Percentiles rank a stretch among this genome's conserved stretches.
Evolutionary conservation across 1,140 invertebrate species (phyloP).

Genomic region (Teleopsis dalmanni): DNA sequence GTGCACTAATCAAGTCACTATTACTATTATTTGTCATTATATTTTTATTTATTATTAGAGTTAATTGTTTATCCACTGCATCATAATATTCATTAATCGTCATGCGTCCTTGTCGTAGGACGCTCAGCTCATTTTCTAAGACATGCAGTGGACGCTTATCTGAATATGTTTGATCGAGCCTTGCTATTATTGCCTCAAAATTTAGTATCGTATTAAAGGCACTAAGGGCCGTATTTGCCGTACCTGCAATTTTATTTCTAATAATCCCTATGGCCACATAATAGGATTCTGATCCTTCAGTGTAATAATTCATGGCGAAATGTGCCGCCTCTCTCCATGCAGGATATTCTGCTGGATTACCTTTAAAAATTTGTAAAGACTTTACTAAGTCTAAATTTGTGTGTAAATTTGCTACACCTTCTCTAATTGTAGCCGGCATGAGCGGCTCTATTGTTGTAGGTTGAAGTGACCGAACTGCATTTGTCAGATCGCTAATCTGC

Average conservation of each 20-base stretch:
- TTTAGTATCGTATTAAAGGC: slow-evolving; percentile 18
- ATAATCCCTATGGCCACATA: slow-evolving; percentile 18
- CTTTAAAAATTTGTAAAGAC: slow-evolving; percentile 15
- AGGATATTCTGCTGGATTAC: slow-evolving; percentile 16
- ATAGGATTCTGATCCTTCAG: slow-evolving; percentile 14
- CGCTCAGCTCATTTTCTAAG: slow-evolving; percentile 15
- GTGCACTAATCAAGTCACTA: neutral
- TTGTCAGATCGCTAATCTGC: too few relatives aligned
- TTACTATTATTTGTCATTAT: slow-evolving; percentile 15
- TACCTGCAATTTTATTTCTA: slow-evolving; percentile 20
- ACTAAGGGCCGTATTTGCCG: slow-evolving; percentile 14
- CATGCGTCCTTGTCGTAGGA: slow-evolving; percentile 9
- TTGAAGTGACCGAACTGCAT: too few relatives aligned
- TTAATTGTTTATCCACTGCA: slow-evolving; percentile 11
- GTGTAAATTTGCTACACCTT: too few relatives aligned
- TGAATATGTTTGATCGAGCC: slow-evolving; percentile 16
- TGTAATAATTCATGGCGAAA: slow-evolving; percentile 14
- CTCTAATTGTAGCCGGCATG: too few relatives aligned
- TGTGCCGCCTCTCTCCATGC: slow-evolving; percentile 17
- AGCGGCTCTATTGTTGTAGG: too few relatives aligned
- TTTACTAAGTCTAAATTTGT: too few relatives aligned
- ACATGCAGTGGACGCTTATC: slow-evolving; percentile 19
- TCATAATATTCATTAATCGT: slow-evolving; percentile 15
- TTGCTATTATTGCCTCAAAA: slow-evolving; percentile 16
- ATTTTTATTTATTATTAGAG: slow-evolving; percentile 13